These are phyloP conservation scores for Aurelia aurita DNA, from an alignment of 30 jellyfish, hydroid and myxozoan genomes.

Conservation along the genomic window DNA sequence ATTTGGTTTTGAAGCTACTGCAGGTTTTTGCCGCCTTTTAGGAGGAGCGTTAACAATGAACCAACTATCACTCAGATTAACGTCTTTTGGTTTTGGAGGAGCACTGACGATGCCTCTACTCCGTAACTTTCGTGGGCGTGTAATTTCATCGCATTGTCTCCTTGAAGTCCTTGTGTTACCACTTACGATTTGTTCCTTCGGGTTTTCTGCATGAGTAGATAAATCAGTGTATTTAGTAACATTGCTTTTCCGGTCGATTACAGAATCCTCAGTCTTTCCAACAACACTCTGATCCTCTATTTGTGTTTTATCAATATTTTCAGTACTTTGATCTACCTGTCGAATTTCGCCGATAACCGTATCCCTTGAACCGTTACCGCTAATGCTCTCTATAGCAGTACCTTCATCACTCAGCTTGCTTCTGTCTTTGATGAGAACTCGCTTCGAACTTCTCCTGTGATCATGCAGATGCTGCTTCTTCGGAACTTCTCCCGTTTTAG, in stretches of 20 bases:
- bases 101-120: conserved; percentile 1
- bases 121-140: not conserved
- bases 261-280: not conserved
- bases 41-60: conserved; percentile 15
- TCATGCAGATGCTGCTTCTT: not conserved
- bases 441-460: too few relatives aligned
- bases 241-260: not conserved
- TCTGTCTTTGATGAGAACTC: too few relatives aligned
- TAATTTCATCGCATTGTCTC: not conserved
- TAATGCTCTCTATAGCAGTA: not conserved
- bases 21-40: not conserved
- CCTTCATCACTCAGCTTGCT: not conserved
- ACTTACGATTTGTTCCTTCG: too few relatives aligned
- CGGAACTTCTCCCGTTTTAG: not conserved
- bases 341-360: not conserved
- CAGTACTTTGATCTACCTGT: not conserved
- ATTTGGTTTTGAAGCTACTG: not conserved
- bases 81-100: conserved; percentile 39
- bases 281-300: not conserved
- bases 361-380: not conserved
- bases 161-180: too few relatives aligned
- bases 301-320: not conserved
- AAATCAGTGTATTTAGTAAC: not conserved
- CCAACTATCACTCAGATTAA: conserved; percentile 64
- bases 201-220: not conserved